Evolutionary conservation across 2,113 vertebrate species (phyloP).

Genomic region (Apistogramma diplotaenia): DNA sequence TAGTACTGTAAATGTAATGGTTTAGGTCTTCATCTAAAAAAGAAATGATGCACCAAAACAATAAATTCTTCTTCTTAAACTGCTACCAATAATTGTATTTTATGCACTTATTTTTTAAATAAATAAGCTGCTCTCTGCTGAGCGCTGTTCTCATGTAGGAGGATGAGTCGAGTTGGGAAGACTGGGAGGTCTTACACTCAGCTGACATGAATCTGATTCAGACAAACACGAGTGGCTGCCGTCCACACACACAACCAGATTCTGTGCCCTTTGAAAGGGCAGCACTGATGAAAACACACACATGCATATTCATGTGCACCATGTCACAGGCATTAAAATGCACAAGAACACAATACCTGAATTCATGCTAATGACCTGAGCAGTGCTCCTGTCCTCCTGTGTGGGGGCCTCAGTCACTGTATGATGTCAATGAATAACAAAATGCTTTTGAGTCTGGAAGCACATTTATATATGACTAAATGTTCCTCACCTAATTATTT

Average conservation of each 20-base stretch:
- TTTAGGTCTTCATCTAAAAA: background rate
- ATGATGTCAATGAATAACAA: background rate
- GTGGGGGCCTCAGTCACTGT: background rate
- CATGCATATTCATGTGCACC: background rate
- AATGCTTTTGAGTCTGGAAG: background rate
- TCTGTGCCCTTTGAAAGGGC: background rate
- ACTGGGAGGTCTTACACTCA: background rate
- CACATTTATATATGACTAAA: background rate
- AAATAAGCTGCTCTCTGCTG: accelerated
- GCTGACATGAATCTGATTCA: background rate
- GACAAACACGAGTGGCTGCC: background rate
- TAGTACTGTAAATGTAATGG: background rate
- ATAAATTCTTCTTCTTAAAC: background rate
- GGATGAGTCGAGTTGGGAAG: background rate
- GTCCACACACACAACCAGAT: background rate
- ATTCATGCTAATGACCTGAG: background rate
- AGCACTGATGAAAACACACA: background rate
- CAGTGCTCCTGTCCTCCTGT: background rate
- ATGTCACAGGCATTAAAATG: background rate
- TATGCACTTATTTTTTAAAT: too few species aligned
- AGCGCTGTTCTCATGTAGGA: accelerated
- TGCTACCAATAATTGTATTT: background rate
- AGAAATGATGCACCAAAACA: background rate
- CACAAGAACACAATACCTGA: background rate
- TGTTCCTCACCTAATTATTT: too few species aligned